These are phyloP conservation scores for Drosophila sproati DNA, from an alignment of 1,140 invertebrate genomes.

Conservation along the genomic window DNA sequence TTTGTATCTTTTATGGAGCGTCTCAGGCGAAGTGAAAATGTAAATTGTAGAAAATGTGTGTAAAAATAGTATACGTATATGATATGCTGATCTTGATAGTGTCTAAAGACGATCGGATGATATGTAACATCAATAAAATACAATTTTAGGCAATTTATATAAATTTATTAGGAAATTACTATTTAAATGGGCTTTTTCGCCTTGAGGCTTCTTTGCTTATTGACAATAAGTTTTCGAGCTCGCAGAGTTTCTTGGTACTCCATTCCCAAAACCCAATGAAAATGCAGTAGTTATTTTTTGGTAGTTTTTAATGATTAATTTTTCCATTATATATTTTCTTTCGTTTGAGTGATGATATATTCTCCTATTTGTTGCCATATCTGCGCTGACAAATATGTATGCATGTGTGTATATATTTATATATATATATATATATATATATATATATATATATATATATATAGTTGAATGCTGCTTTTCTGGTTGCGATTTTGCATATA, in stretches of 20 bases:
- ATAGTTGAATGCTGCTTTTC: slow-evolving; percentile 30
- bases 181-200: slow-evolving; percentile 61
- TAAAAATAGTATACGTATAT: slow-evolving; percentile 24
- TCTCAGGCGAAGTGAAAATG: slow-evolving; percentile 11
- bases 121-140: slow-evolving; percentile 53
- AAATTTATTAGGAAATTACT: slow-evolving; percentile 66
- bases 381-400: slow-evolving; percentile 42
- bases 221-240: neutral
- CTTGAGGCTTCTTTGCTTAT: neutral
- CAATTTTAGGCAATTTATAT: slow-evolving; percentile 76
- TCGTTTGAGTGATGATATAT: slow-evolving; percentile 72
- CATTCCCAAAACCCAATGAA: slow-evolving; percentile 8
- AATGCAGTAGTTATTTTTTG: slow-evolving; percentile 9
- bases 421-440: slow-evolving; percentile 10
- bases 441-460: slow-evolving; percentile 27
- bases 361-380: slow-evolving; percentile 54
- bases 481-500: slow-evolving; percentile 61
- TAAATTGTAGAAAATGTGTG: slow-evolving; percentile 34
- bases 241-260: neutral
- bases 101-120: slow-evolving; percentile 34
- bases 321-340: slow-evolving; percentile 73
- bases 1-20: neutral
- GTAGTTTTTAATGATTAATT: slow-evolving; percentile 59
- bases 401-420: slow-evolving; percentile 24
- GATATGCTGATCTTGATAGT: slow-evolving; percentile 30